Base-by-base conservation (phyloP, 1,140 invertebrate genomes). In the Ceratina japonica region DNA sequence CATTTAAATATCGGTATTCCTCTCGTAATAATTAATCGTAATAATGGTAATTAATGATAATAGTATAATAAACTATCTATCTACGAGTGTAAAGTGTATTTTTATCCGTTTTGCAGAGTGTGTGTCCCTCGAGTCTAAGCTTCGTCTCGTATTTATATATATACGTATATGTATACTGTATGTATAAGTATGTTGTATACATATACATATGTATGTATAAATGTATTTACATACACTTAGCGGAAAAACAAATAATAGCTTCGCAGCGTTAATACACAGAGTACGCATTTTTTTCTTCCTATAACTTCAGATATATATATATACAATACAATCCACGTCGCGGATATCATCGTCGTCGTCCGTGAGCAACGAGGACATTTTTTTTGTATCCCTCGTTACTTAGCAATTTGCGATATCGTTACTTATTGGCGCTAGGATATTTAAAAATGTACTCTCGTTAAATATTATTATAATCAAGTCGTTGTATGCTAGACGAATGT, bases 1-100 rank as follows among this genome's bases (percentile, higher is more conserved):
- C 91, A 92, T 92, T 92, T 91, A 92, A 91, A 92, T 92, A 92
- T 90, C 87, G 59, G 87, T 92, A 89, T 89, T 44, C 87, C 65
- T 88, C 87, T 44, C 83, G 72, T 91, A 89, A 86, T 87, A 86
- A 90, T 89, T 89, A 89, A 89, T 83, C 78, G 82, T 87, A 86
- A 86, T 91, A 70, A 70, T 70, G n/a, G 51, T 70, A 70, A 59
- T 70, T 56, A 56, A 56, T 84, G 82, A 87, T 86, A 75, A 87
- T 84, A 75, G 76, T 75, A 87, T 86, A 84, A 90, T 90, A 89
- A 87, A 89, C 90, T 91, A 91, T 89, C 89, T 91, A 91, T 80
- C 87, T 91, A 86, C 75, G 88, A 83, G 83, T 88, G 84, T 87
- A 88, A 79, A 77, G 79, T 89, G 85, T 86, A 83, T 79, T 78